Evolutionary conservation across 2,888 invertebrate genomes (phyloP), one percentile per base, ranked within the genome.

Genomic region (Lycaena phlaeas): DNA sequence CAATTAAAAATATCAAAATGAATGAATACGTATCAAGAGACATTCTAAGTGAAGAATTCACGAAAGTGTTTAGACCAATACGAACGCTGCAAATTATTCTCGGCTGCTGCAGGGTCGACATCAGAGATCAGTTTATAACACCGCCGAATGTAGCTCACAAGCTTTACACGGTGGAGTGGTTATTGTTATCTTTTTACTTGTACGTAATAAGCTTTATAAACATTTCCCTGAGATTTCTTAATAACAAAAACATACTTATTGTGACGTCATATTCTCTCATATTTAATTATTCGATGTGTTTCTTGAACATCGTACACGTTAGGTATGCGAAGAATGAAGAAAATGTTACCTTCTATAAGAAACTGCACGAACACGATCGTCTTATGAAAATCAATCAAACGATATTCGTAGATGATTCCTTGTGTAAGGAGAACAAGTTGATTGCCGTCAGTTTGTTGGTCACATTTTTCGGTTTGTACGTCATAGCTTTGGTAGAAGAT

Each of bases 11-110:
- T n/a, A 44, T 44, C 41, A 46, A 43, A 11, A 50, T 47, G 27
- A 45, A 52, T 2, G 71, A 74, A 52, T 68, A 68, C 46, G 42
- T 68, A 4, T 69, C 71, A 2, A 53, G 55, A 41, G 67, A 73
- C 29, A 67, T 74, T 26, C 52, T 74, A 30, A 63, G 70, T 11
- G 57, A 67, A 27, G 50, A 60, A 18, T 67, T 67, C 14, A 42
- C 66, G 1, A 63, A 57, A 28, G 49, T 54, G 12, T 61, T 68
- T 26, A 44, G 38, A 6, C 50, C 57, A 2, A 53, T 65, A 39
- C 57, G 60, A 40, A 45, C 27, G 11, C 27, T 64, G 2, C 72
- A 75, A 50, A 52, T 42, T 12, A 2, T 68, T 1, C 40, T 69
- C 22, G 75, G 69, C 1, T 57, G 64, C 1, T 62, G 62, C 39